Evolutionary conservation across 2,888 invertebrate species (phyloP), one percentile per base, ranked within the genome.

Genomic region (Ichneumon xanthorius): DNA sequence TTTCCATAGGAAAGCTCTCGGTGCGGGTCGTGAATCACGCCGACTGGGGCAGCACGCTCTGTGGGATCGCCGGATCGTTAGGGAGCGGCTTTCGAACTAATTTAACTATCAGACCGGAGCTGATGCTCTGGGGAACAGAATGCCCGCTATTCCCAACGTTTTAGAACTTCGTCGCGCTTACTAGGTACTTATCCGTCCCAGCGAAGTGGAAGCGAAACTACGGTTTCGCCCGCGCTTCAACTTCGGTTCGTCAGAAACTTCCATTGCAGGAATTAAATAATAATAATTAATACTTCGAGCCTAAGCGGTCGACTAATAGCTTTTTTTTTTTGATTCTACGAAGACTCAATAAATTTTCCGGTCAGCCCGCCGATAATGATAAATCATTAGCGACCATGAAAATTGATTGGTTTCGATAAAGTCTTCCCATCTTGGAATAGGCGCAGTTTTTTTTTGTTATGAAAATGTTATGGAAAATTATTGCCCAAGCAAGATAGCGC

Each of bases 81-180:
- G 70, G 76, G 76, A 82, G 76, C 53, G 76, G 76, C 76, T 82
- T 76, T 82, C 70, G 40, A 82, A 76, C 81, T 76, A 82, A 82
- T 82, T 82, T 70, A 82, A 82, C 76, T 76, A 82, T 70, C 76
- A 40, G 70, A 53, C 70, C 22, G 58, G 16, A 76, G 58, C 26
- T 48, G 40, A 33, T 75, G 37, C 81, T 63, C 58, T 16, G 50
- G 70, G 50, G 76, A 76, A 76, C 37, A 9, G 70, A 76, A 76
- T 71, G 48, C 22, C 61, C 48, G 70, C 76, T 82, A 81, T 70
- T 76, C 70, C 22, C 70, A 71, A 63, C 76, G 76, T 11, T 76
- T 61, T 68, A 58, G 76, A 82, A 82, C 76, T 82, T 82, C 76
- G 81, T 53, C 75, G 81, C 68, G 58, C 68, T 61, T n/a, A 40